Conservation (phyloP, 64 coral and sea anemone genomes). For the Hydrozoanthus tunicans region DNA sequence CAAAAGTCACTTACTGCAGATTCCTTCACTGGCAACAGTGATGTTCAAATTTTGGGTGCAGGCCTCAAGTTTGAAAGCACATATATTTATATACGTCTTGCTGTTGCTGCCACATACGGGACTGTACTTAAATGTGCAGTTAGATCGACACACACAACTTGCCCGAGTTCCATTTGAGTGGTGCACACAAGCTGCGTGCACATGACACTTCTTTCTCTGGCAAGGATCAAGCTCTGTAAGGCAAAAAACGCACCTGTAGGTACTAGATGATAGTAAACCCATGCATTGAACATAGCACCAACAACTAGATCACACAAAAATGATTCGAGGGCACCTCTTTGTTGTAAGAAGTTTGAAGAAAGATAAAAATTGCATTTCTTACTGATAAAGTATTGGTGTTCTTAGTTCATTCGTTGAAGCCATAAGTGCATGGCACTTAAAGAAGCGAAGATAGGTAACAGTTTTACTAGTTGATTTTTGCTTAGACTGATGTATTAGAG, state of each 20-base stretch:
- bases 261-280: not conserved
- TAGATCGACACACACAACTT: constrained; percentile 45
- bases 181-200: constrained; percentile 48
- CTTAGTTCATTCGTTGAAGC: too few relatives aligned
- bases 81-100: constrained; percentile 67
- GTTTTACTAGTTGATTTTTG: too few relatives aligned
- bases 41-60: constrained; percentile 41
- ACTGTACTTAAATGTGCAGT: constrained; percentile 63
- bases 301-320: too few relatives aligned
- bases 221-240: constrained; percentile 35
- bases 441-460: too few relatives aligned
- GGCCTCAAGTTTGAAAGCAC: constrained; percentile 56
- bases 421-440: too few relatives aligned
- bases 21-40: constrained; percentile 45
- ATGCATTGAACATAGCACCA: too few relatives aligned
- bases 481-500: too few relatives aligned
- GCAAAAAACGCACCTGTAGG: not conserved
- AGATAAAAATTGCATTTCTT: not conserved
- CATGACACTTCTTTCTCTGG: constrained; percentile 46
- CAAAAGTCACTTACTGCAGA: constrained; percentile 56
- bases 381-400: not conserved
- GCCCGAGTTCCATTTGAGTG: constrained; percentile 46
- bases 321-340: too few relatives aligned
- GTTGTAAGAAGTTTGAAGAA: not conserved
- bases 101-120: constrained; percentile 76